Percentiles rank a stretch among this genome's conserved stretches.
phyloP scores from a whole-genome alignment of 2,797 vertebrate genomes.

The Steatocranus sp. region DNA sequence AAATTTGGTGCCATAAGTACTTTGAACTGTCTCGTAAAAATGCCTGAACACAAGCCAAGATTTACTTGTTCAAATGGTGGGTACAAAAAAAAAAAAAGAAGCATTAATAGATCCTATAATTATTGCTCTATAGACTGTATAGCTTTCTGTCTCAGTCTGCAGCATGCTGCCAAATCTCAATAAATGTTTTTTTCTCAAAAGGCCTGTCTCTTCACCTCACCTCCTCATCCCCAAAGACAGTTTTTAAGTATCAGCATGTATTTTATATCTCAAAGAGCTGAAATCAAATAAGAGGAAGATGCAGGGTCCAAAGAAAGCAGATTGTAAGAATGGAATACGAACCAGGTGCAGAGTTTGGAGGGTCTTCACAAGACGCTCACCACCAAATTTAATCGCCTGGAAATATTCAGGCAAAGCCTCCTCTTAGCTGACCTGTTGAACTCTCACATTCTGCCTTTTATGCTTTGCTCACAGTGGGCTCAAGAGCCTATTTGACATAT shows the following conservation, averaged over 20 bases:
- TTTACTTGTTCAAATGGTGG: conserved; percentile 23
- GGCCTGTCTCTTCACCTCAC: conserved; percentile 19
- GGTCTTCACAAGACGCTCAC: conserved; percentile 65
- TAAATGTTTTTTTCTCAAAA: conserved; percentile 55
- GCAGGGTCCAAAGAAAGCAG: conserved; percentile 72
- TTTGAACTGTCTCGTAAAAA: conserved; percentile 64
- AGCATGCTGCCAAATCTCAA: conserved; percentile 46
- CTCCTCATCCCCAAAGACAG: conserved; percentile 37
- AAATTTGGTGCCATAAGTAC: conserved; percentile 11
- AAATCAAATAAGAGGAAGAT: conserved; percentile 69
- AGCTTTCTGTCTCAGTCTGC: conserved; percentile 25
- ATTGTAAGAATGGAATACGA: conserved; percentile 58
- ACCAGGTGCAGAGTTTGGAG: conserved; percentile 74
- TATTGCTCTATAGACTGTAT: conserved; percentile 28
- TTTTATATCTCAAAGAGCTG: conserved; percentile 67
- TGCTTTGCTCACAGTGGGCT: neutral
- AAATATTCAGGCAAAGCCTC: conserved; percentile 50
- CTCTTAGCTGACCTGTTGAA: conserved; percentile 35
- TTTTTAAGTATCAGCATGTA: conserved; percentile 48
- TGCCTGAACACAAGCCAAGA: conserved; percentile 50
- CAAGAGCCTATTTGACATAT: neutral
- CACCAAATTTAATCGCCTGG: conserved; percentile 54
- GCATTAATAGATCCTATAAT: conserved; percentile 54
- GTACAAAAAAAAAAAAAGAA: conserved; percentile 25
- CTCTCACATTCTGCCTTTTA: conserved; percentile 16